A percentile compares a stretch with the other conserved stretches of the same genome.
phyloP scores from a whole-genome alignment of 1,140 invertebrate genomes.

The Zeugodacus cucurbitae region DNA sequence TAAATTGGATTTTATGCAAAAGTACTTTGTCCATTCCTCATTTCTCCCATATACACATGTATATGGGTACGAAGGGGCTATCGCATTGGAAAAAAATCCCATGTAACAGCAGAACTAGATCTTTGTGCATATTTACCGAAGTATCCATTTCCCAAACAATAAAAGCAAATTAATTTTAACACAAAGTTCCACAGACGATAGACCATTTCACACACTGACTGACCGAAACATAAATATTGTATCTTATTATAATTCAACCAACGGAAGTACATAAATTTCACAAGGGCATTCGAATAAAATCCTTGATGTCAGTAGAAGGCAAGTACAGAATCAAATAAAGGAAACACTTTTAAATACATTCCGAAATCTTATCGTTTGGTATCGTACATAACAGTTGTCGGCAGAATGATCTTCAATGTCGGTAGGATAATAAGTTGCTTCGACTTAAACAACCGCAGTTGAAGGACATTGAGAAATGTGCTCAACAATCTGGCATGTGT shows the following conservation, averaged over 20 bases:
- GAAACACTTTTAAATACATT: background rate
- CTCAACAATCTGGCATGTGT: background rate
- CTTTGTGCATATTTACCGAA: background rate
- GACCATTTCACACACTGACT: background rate
- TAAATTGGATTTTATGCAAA: conserved; percentile 29
- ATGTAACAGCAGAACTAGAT: background rate
- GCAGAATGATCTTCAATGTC: background rate
- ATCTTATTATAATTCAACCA: background rate
- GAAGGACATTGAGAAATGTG: background rate
- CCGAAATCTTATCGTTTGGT: background rate
- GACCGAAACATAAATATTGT: background rate
- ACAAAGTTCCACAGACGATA: background rate
- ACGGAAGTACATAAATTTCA: conserved; percentile 27
- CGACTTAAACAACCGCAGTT: background rate
- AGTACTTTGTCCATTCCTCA: background rate
- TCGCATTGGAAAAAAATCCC: background rate
- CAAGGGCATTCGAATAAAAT: background rate
- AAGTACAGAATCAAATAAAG: background rate
- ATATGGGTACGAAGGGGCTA: background rate
- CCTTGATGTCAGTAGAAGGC: background rate
- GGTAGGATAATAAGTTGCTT: background rate
- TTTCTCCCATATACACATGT: background rate
- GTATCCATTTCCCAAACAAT: background rate
- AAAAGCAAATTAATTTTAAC: conserved; percentile 10
- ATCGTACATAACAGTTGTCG: background rate